Evolutionary conservation across 2,888 invertebrate genomes (phyloP).

Genomic region (Dryococelus australis): DNA sequence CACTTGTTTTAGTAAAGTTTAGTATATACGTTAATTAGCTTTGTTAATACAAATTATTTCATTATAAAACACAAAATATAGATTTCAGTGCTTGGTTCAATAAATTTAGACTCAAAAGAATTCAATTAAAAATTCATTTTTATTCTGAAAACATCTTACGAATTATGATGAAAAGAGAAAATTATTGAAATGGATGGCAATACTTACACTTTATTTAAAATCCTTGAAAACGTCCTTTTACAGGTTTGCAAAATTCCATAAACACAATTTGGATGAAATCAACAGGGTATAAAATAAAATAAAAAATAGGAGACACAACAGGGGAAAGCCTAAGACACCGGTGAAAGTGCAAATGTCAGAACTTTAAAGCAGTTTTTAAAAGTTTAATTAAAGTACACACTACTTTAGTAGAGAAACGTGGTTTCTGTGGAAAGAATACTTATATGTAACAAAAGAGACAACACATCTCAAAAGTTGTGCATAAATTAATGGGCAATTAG

Average conservation of each 20-base stretch:
- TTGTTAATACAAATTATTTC: background rate
- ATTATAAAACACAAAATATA: background rate
- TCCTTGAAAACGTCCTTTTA: constrained; percentile 48
- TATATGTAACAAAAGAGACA: background rate
- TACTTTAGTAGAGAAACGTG: background rate
- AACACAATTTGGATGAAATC: constrained; percentile 47
- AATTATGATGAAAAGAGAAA: background rate
- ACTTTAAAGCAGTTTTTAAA: constrained; percentile 6
- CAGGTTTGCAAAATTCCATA: constrained; percentile 47
- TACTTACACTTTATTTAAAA: constrained; percentile 48
- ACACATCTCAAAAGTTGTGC: background rate
- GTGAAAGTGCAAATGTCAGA: background rate
- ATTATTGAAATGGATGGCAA: constrained; percentile 35
- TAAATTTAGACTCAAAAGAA: background rate
- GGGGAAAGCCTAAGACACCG: constrained; percentile 24
- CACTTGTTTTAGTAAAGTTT: background rate
- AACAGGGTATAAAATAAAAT: constrained; percentile 42
- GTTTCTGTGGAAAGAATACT: background rate
- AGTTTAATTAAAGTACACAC: background rate
- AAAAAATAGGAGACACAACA: constrained; percentile 38
- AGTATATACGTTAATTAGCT: background rate
- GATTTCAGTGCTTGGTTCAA: too few relatives aligned
- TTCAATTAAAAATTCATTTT: background rate
- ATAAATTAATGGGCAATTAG: background rate
- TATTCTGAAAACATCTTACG: background rate